Percentiles rank a stretch among this genome's conserved stretches.
phyloP scores from a whole-genome alignment of 1,140 invertebrate species.

The Goniozus legneri region DNA sequence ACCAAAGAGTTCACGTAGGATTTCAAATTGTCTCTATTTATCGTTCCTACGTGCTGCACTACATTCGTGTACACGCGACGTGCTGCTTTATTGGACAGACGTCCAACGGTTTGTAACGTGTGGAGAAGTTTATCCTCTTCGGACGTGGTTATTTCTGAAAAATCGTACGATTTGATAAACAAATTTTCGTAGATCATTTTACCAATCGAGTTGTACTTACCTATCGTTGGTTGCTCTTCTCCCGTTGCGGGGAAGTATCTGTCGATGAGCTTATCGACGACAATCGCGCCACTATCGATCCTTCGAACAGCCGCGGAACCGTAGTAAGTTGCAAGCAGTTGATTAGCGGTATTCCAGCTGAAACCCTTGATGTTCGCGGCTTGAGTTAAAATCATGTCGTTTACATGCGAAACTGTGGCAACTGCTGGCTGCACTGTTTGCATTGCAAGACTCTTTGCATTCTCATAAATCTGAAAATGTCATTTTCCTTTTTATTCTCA shows the following conservation, averaged over 20 bases:
- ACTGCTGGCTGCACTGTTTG: constrained; percentile 52
- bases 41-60: constrained; percentile 57
- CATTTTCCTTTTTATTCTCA: no score
- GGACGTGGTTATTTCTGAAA: constrained; percentile 52
- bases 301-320: constrained; percentile 62
- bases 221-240: constrained; percentile 45
- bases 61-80: constrained; percentile 65
- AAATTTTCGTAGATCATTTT: not conserved
- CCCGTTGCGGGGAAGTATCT: constrained; percentile 63
- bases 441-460: constrained; percentile 49
- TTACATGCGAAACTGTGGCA: constrained; percentile 33
- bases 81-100: constrained; percentile 66
- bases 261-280: constrained; percentile 63
- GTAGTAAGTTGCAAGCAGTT: constrained; percentile 63
- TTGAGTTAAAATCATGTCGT: constrained; percentile 50
- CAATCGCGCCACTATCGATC: constrained; percentile 59
- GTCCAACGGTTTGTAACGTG: constrained; percentile 67
- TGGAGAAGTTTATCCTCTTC: constrained; percentile 65
- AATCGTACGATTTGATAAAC: not conserved
- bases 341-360: constrained; percentile 68
- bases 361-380: constrained; percentile 62
- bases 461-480: constrained; percentile 36
- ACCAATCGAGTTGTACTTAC: constrained; percentile 27
- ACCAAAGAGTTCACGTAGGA: constrained; percentile 61
- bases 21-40: constrained; percentile 60